Conservation (phyloP, 1,140 invertebrate species). For the Bombus vancouverensis region DNA sequence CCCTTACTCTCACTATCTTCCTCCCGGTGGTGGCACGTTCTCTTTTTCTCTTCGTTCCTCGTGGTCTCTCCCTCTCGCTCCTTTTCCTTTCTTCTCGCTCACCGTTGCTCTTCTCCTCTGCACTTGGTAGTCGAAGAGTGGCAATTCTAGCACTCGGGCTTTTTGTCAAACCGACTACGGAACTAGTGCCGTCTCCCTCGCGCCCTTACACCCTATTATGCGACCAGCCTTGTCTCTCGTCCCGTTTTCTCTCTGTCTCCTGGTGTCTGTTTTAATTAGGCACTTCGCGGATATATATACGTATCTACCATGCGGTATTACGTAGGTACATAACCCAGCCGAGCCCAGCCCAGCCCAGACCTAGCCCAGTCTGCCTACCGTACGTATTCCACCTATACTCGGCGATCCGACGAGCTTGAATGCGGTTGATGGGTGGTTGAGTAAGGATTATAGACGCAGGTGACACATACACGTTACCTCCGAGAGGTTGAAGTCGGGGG, state of each 20-base stretch:
- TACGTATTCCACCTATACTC: constrained; percentile 73
- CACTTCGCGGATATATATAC: constrained; percentile 77
- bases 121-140: constrained; percentile 80
- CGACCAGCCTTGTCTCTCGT: constrained; percentile 58
- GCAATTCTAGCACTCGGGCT: constrained; percentile 81
- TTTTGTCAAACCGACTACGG: constrained; percentile 76
- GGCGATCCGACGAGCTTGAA: constrained; percentile 76
- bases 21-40: constrained; percentile 48
- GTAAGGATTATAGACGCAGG: constrained; percentile 80
- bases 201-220: constrained; percentile 75
- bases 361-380: constrained; percentile 55
- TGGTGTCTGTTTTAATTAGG: constrained; percentile 83
- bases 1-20: constrained; percentile 56
- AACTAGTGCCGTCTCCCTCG: constrained; percentile 70
- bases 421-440: constrained; percentile 80
- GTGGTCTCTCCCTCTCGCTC: constrained; percentile 39
- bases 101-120: constrained; percentile 72
- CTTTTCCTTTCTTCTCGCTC: constrained; percentile 60
- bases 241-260: constrained; percentile 73
- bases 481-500: constrained; percentile 59
- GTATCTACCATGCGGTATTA: constrained; percentile 57
- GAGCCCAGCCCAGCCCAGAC: constrained; percentile 50
- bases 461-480: constrained; percentile 68
- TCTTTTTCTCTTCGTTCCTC: constrained; percentile 37
- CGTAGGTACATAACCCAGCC: constrained; percentile 61